Base-by-base conservation (phyloP, 1,140 invertebrate species). In the Cotesia chilonis region DNA sequence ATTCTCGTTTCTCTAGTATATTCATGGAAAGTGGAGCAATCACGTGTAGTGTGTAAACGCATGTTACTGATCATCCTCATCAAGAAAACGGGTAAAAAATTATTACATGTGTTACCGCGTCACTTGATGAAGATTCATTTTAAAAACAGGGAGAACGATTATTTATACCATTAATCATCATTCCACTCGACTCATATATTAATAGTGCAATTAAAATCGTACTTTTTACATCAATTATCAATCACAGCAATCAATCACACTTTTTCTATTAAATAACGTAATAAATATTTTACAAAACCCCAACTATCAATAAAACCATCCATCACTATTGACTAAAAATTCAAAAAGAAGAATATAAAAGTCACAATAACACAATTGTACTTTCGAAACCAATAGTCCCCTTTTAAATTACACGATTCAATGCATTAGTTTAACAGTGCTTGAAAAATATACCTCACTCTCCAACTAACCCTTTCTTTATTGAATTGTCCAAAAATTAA, bases 21-120 rank as follows among this genome's bases (percentile, higher is more conserved):
- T 59, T 38, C 41, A 47, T 47, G 41, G 67, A 69, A 69, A 69
- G 55, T 60, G 67, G 67, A 69, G 67, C 67, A 69, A 54, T 59
- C 52, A 54, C 41, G 67, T 35, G 67, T 57, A 37, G 67, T 35
- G 67, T 57, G 41, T 57, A 38, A 69, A 47, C 41, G 41, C 41
- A 47, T 52, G 65, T 54, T 28, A 47, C 41, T 36, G 54, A 69
- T 59, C 57, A 35, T 59, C 67, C 67, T 69, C 67, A 59, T 57
- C 67, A 38, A 47, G 51, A 17, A 14, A 20, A 12, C 20, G n/a
- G 20, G n/a, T 14, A 20, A 17, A 14, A 57, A 57, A 57, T n/a
- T 17, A n/a, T 57, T 57, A 57, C 54, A 57, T 17, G 54, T 57
- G 54, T 57, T 20, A 57, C 41, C 6, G 41, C 41, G 41, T 47